Evolutionary conservation across 2,113 vertebrate genomes (phyloP).

Genomic region (Aegithalos caudatus): DNA sequence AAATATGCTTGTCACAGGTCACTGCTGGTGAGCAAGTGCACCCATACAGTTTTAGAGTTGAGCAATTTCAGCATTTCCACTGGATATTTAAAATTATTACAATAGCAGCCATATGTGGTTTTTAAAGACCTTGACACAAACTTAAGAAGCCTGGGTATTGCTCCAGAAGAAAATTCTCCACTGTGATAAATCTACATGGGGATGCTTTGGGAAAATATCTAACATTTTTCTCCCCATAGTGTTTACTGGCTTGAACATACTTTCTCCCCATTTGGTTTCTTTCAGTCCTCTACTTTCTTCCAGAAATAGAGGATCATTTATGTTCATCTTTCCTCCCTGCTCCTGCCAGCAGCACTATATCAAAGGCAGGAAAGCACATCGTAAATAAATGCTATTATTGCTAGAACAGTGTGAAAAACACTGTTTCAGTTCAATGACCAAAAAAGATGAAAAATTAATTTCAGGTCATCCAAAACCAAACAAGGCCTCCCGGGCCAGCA

Average conservation of each 20-base stretch:
- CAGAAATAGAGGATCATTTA: background rate
- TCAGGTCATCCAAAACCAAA: background rate
- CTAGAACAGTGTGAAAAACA: background rate
- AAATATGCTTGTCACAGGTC: background rate
- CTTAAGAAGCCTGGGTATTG: background rate
- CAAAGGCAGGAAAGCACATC: background rate
- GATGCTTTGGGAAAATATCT: background rate
- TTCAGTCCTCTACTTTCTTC: background rate
- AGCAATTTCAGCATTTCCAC: background rate
- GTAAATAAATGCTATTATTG: background rate
- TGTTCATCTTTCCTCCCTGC: background rate
- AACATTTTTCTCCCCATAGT: background rate
- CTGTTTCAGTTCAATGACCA: background rate
- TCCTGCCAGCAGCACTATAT: background rate
- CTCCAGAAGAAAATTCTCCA: background rate
- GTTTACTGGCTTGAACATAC: background rate
- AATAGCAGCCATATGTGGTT: background rate
- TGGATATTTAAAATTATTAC: background rate
- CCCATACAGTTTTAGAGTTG: background rate
- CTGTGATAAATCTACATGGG: background rate
- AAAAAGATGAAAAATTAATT: conserved; percentile 29
- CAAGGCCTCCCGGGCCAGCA: background rate
- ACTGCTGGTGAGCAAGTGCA: background rate
- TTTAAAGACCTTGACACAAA: background rate
- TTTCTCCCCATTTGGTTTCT: background rate